Evolutionary conservation across 2,113 vertebrate species (phyloP), one percentile per base, ranked within the genome.

Genomic region (Cynopterus brachyotis): DNA sequence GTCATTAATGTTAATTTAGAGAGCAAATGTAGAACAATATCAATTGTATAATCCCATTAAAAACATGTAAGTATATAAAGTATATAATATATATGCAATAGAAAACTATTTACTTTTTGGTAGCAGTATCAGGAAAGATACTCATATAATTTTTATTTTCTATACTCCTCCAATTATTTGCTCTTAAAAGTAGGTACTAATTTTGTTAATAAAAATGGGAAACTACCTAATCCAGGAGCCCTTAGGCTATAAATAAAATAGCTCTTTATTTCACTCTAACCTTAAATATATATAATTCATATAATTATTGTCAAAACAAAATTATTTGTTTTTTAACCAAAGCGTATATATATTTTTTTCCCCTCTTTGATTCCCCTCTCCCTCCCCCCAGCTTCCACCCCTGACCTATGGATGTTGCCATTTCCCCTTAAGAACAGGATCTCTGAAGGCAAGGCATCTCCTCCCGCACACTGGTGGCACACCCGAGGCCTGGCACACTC

Each of bases 141-240:
- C 0, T n/a, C 45, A 82, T 47, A 64, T 5, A 55, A 79, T 69
- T 76, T 75, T 86, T 10, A 66, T 66, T 60, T 80, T 75, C n/a
- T 83, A 24, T 62, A 78, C n/a, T 47, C 82, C 26, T 40, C 82
- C 26, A 75, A 7, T 50, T 72, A 55, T 91, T 83, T 60, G 26
- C 59, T 28, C 59, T 60, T 60, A 30, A 50, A 50, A 50, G 55
- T 57, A 92, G 57, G 45, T 64, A 73, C 69, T 57, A 53, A 93
- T 79, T 97, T 91, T 91, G 55, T n/a, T 66, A 50, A 91, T 88
- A 89, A 95, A 69, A 64, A 88, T 62, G 92, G 17, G 20, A 55
- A 91, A 32, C 1, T 76, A n/a, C 9, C 64, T 60, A 81, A 37
- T 6, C 60, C 42, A 89, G 86, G 88, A 87, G 6, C 3, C 16